Evolutionary conservation across 2,797 vertebrate genomes (phyloP), one percentile per base, ranked within the genome.

Genomic region (Caiman crocodilus): DNA sequence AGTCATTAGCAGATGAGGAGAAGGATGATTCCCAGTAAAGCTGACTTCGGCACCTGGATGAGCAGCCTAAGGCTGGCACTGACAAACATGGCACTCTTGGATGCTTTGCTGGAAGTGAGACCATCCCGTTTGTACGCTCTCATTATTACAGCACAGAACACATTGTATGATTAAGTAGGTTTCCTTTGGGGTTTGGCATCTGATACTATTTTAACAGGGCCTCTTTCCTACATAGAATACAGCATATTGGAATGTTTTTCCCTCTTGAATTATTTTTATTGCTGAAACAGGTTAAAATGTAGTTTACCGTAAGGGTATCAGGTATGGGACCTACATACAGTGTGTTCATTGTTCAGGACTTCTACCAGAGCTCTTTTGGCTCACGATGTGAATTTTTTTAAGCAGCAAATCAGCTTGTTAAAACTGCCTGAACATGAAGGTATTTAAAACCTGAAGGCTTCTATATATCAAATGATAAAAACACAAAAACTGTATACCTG

Each of bases 401-500:
- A 95, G 89, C 64, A 17, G 9, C 9, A 61, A 8, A 42, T 73
- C 15, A 73, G 14, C 20, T 55, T 86, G 81, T 82, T 93, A 89
- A 91, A 95, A 92, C 87, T 93, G 69, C 42, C 78, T 84, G 35
- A 84, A 60, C 85, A 76, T 42, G 18, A 87, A 83, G 13, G 75
- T 84, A 10, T 82, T 76, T 69, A 82, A 90, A 92, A 90, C 12
- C 1, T 4, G 32, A 88, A 26, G 65, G 60, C 15, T 90, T 76
- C n/a, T 2, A 16, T 17, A 55, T 94, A 78, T 95, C 71, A 96
- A 94, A 74, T 78, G 6, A 88, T 76, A 60, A 94, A 94, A 84
- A 79, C 89, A 90, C 92, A 88, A 78, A 95, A 97, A 94, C 26
- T 1, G 73, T 42, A 92, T 85, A 79, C 61, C 74, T 85, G 84